These are phyloP conservation scores for Aspidoscelis tigris DNA, from an alignment of 2,113 vertebrate genomes.

Conservation along the genomic window DNA sequence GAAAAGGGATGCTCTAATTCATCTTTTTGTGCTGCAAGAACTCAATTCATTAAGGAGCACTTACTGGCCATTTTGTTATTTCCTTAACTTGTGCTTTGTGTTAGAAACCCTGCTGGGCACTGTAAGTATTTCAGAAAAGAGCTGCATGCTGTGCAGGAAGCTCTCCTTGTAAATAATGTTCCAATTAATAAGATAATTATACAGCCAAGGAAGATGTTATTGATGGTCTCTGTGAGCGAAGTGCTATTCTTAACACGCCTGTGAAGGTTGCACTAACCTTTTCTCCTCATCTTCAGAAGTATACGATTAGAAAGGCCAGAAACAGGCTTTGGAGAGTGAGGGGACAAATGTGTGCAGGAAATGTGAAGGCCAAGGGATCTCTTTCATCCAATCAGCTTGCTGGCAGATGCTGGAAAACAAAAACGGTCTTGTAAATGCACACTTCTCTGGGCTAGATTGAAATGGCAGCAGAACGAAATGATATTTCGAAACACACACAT, in stretches of 20 bases:
- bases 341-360: neutral
- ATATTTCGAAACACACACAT: neutral
- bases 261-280: conserved; percentile 48
- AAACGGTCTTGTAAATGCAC: neutral
- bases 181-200: conserved; percentile 71
- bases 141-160: conserved; percentile 65
- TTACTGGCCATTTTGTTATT: conserved; percentile 59
- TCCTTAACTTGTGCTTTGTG: conserved; percentile 63
- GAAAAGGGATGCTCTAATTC: conserved; percentile 61
- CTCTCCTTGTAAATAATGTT: conserved; percentile 63
- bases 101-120: conserved; percentile 62
- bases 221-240: conserved; percentile 53
- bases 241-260: conserved; percentile 39
- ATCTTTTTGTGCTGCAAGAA: conserved; percentile 57
- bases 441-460: neutral
- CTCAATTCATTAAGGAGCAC: conserved; percentile 65
- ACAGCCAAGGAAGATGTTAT: conserved; percentile 55
- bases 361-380: neutral
- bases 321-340: neutral
- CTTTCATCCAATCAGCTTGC: neutral
- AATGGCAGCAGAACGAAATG: neutral
- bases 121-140: conserved; percentile 65
- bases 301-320: conserved; percentile 39
- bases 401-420: neutral
- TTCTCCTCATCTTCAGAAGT: conserved; percentile 41